Conservation (phyloP, 2,113 vertebrate genomes). For the Melanotaenia duboulayi region DNA sequence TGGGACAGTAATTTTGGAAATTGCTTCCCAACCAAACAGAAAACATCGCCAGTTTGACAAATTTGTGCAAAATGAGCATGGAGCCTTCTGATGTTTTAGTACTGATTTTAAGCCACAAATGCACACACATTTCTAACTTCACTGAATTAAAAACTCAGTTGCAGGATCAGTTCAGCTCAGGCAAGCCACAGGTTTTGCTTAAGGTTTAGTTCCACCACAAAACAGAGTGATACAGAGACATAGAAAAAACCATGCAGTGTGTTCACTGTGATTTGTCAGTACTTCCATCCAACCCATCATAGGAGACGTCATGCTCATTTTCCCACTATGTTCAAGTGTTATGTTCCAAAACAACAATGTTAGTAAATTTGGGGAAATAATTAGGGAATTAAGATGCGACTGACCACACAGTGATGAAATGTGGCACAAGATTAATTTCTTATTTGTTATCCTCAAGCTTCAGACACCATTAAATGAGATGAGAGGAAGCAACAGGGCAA, state of each 20-base stretch:
- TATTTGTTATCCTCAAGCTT: conserved; percentile 30
- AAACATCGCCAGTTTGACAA: background rate
- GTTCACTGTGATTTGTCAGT: background rate
- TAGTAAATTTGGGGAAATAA: conserved; percentile 29
- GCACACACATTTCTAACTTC: background rate
- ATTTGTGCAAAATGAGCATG: conserved; percentile 51
- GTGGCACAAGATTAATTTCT: background rate
- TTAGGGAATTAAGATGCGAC: conserved; percentile 6
- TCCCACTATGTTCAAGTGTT: background rate
- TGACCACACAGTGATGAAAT: conserved; percentile 35
- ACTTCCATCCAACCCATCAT: background rate
- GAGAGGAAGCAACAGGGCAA: conserved; percentile 5
- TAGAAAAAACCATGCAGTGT: background rate
- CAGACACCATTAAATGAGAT: background rate
- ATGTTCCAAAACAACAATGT: conserved; percentile 16
- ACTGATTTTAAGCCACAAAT: background rate
- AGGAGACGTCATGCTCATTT: conserved; percentile 46
- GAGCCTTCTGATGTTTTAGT: conserved; percentile 15
- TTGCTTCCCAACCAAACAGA: conserved; percentile 1
- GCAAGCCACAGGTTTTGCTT: background rate
- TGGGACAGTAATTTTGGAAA: background rate
- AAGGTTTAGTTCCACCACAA: too few species aligned
- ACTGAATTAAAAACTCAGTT: background rate
- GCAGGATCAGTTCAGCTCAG: background rate
- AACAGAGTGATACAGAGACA: too few species aligned